Percentiles rank a stretch among this genome's conserved stretches.
These are phyloP conservation scores for Calliopum simillimum DNA, from an alignment of 2,888 invertebrate species.

Conservation along the genomic window DNA sequence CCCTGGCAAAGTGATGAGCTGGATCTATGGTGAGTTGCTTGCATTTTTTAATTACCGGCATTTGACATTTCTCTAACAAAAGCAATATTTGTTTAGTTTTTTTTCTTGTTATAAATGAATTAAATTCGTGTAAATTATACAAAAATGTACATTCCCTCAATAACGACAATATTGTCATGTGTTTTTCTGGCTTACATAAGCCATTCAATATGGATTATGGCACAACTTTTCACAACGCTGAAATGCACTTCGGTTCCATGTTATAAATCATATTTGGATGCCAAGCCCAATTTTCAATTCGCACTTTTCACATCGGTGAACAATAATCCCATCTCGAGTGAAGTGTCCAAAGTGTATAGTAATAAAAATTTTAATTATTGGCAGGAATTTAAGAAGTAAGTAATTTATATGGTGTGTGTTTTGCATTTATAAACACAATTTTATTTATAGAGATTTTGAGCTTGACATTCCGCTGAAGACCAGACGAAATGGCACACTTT, in stretches of 20 bases:
- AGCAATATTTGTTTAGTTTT: slow-evolving; percentile 43
- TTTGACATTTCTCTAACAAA: neutral
- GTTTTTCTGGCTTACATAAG: slow-evolving; percentile 77
- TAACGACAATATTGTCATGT: slow-evolving; percentile 73
- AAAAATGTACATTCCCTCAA: slow-evolving; percentile 68
- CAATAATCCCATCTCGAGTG: slow-evolving; percentile 71
- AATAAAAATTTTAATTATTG: slow-evolving; percentile 76
- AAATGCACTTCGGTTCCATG: slow-evolving; percentile 73
- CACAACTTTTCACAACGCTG: slow-evolving; percentile 75
- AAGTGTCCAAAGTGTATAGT: slow-evolving; percentile 73
- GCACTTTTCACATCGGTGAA: slow-evolving; percentile 76
- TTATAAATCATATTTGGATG: slow-evolving; percentile 76
- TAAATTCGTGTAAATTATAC: neutral
- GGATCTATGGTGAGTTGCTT: slow-evolving; percentile 9
- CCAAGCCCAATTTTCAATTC: slow-evolving; percentile 77
- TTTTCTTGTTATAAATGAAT: too few species aligned
- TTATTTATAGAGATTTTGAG: slow-evolving; percentile 49
- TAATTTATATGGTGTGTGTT: slow-evolving; percentile 38
- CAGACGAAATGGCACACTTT: slow-evolving; percentile 86
- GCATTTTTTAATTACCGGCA: neutral
- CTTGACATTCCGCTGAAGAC: slow-evolving; percentile 80
- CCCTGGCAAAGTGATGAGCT: slow-evolving; percentile 1
- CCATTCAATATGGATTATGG: slow-evolving; percentile 82
- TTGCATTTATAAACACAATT: neutral
- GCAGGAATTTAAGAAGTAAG: slow-evolving; percentile 68